Evolutionary conservation across 2,888 invertebrate genomes (phyloP).

Genomic region (Rhaphigaster nebulosa): DNA sequence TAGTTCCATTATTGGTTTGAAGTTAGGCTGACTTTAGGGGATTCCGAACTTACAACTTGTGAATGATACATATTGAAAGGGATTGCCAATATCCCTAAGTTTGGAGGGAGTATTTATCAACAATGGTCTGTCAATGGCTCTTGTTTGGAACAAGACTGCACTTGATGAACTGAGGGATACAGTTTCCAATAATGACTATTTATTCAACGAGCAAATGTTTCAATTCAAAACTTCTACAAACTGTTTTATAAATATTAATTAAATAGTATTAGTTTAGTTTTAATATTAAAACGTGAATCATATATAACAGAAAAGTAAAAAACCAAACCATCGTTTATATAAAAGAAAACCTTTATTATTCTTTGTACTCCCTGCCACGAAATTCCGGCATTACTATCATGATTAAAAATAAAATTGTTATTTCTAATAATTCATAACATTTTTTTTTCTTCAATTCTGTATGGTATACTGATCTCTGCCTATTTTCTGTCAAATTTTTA

Average conservation of each 20-base stretch:
- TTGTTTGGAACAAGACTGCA: neutral
- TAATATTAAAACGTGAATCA: neutral
- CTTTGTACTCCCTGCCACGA: too few relatives aligned
- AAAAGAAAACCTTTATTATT: too few relatives aligned
- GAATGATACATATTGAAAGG: slow-evolving; percentile 41
- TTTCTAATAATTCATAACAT: too few relatives aligned
- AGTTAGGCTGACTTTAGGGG: neutral
- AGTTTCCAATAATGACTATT: slow-evolving; percentile 1
- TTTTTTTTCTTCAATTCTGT: too few relatives aligned
- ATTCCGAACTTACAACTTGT: neutral
- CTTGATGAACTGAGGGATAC: neutral
- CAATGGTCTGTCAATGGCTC: slow-evolving; percentile 21
- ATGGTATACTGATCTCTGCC: too few relatives aligned
- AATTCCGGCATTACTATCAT: too few relatives aligned
- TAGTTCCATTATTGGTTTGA: neutral
- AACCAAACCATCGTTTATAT: too few relatives aligned
- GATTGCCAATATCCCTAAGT: slow-evolving; percentile 26
- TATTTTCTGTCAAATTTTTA: too few relatives aligned
- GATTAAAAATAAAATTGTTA: too few relatives aligned
- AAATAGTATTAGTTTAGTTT: neutral
- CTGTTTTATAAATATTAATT: neutral
- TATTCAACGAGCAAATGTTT: neutral
- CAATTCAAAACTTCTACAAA: neutral
- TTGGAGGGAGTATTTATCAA: neutral
- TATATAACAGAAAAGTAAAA: too few relatives aligned